Percentiles rank a stretch among this genome's conserved stretches.
These are phyloP conservation scores for Euwallacea fornicatus DNA, from an alignment of 1,140 invertebrate genomes.

Conservation along the genomic window DNA sequence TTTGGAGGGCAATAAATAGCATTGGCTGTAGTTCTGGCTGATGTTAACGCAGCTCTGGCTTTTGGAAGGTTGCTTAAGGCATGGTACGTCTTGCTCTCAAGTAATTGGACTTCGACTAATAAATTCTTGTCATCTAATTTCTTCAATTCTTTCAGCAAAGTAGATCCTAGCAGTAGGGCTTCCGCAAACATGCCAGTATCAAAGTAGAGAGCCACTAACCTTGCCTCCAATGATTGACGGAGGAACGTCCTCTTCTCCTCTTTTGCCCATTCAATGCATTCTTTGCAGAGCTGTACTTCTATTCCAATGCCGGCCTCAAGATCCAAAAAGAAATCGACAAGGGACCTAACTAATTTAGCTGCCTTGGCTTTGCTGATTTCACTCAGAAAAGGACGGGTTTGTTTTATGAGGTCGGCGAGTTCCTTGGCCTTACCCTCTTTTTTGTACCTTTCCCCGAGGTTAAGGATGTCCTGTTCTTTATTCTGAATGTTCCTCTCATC, in stretches of 20 bases:
- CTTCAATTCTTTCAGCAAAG: constrained; percentile 91
- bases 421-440: constrained; percentile 92
- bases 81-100: constrained; percentile 99
- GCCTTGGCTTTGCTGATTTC: constrained; percentile 98
- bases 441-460: constrained; percentile 86
- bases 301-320: constrained; percentile 92
- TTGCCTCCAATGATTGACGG: constrained; percentile 91
- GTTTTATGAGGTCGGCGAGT: constrained; percentile 89
- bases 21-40: constrained; percentile 98
- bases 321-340: constrained; percentile 97
- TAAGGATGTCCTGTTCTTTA: constrained; percentile 88
- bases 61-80: constrained; percentile 95
- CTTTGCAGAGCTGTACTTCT: constrained; percentile 88
- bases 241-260: constrained; percentile 96
- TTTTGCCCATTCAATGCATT: constrained; percentile 99
- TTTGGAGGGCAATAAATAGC: constrained; percentile 99
- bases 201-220: constrained; percentile 92
- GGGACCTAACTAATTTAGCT: constrained; percentile 92
- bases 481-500: constrained; percentile 82
- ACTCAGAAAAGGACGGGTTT: constrained; percentile 90
- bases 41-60: constrained; percentile 94
- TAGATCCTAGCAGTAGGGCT: constrained; percentile 80
- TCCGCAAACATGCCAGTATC: constrained; percentile 90
- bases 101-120: constrained; percentile 92
- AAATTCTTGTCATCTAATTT: constrained; percentile 99